phyloP scores from a whole-genome alignment of 2,888 invertebrate genomes.

The Scaptomyza tumidula region DNA sequence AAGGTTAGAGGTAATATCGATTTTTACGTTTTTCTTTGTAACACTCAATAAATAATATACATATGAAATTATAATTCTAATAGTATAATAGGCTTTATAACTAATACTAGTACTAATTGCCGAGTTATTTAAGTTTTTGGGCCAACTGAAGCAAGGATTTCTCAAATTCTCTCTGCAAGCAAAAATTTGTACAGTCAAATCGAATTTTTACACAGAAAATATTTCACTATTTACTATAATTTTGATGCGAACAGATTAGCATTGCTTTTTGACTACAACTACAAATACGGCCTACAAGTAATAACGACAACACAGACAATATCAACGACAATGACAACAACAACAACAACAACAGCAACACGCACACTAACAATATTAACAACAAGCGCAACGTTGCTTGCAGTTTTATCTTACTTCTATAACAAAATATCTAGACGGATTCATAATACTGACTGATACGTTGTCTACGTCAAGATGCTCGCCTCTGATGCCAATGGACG shows the following conservation, averaged over 20 bases:
- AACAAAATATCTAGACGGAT: conserved; percentile 73
- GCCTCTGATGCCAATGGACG: conserved; percentile 51
- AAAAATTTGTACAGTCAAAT: conserved; percentile 2
- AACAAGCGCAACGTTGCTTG: conserved; percentile 41
- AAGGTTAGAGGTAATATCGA: conserved; percentile 28
- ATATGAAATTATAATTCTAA: conserved; percentile 7
- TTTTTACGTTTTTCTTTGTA: conserved; percentile 11
- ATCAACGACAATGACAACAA: too few relatives aligned
- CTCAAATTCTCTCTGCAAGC: neutral
- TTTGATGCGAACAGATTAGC: conserved; percentile 22
- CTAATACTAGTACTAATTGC: conserved; percentile 19
- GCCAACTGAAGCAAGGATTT: conserved; percentile 21
- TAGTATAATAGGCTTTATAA: conserved; percentile 13
- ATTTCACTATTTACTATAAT: conserved; percentile 61
- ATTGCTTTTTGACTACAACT: conserved; percentile 44
- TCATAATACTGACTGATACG: conserved; percentile 71
- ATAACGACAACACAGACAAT: conserved; percentile 28
- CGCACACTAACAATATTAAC: conserved; percentile 45
- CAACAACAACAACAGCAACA: conserved; percentile 23
- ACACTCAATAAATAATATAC: conserved; percentile 25
- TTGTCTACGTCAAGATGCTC: conserved; percentile 59
- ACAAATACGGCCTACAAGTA: conserved; percentile 44
- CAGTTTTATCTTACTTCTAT: conserved; percentile 38
- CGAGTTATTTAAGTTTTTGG: conserved; percentile 41
- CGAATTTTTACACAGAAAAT: conserved; percentile 36